Evolutionary conservation across 2,797 vertebrate genomes (phyloP).

Genomic region (Microctenopoma lineatum): DNA sequence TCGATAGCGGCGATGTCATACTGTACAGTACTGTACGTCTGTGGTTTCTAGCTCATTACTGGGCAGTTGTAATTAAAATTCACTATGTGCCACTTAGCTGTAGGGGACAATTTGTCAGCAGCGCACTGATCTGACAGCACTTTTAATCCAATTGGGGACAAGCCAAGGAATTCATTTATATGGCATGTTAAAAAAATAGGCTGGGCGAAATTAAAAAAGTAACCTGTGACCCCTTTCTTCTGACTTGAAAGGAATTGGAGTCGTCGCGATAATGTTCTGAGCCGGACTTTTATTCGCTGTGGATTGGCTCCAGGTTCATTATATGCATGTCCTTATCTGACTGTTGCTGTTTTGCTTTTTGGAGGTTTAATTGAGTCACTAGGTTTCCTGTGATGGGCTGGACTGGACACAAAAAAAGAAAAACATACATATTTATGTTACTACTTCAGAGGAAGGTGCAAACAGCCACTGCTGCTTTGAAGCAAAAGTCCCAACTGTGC

Average conservation of each 20-base stretch:
- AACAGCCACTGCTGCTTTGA: conserved; percentile 52
- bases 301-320: conserved; percentile 28
- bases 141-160: conserved; percentile 86
- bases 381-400: conserved; percentile 21
- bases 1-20: conserved; percentile 5
- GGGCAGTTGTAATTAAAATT: conserved; percentile 85
- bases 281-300: conserved; percentile 24
- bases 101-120: conserved; percentile 89
- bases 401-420: conserved; percentile 15
- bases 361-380: conserved; percentile 33
- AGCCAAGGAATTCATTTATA: conserved; percentile 87
- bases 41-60: conserved; percentile 25
- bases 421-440: conserved; percentile 56
- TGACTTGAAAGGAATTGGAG: conserved; percentile 29
- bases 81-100: conserved; percentile 74
- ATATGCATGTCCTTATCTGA: conserved; percentile 20
- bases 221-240: conserved; percentile 62
- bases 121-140: conserved; percentile 85
- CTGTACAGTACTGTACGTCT: conserved; percentile 26
- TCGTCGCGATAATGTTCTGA: conserved; percentile 15
- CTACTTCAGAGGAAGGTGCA: conserved; percentile 52
- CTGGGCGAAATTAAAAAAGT: conserved; percentile 85
- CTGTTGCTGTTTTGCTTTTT: conserved; percentile 46
- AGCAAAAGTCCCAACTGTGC: conserved; percentile 42
- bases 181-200: conserved; percentile 73